These are phyloP conservation scores for Tolypeutes matacus DNA, from an alignment of 2,797 vertebrate genomes.

Conservation along the genomic window DNA sequence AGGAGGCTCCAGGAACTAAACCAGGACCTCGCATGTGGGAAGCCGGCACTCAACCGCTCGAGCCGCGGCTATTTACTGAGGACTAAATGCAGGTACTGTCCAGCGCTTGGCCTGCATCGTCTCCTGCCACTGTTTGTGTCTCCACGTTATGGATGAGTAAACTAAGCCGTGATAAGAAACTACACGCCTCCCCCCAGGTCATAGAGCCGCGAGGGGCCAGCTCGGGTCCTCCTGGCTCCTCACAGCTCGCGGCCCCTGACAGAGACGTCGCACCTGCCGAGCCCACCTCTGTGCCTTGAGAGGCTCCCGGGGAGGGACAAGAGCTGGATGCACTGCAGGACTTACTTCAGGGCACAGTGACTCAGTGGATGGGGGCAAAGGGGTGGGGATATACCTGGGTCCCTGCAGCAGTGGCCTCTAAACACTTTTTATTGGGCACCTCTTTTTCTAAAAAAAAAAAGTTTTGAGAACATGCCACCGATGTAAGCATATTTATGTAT, in stretches of 20 bases:
- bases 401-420: not conserved
- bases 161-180: not conserved
- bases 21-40: too few species aligned
- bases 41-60: too few species aligned
- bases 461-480: not conserved
- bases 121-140: too few species aligned
- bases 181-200: not conserved
- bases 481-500: not conserved
- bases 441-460: not conserved
- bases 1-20: too few species aligned
- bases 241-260: accelerated
- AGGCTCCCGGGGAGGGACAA: not conserved
- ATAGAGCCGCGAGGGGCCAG: not conserved
- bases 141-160: not conserved
- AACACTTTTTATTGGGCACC: not conserved
- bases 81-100: not conserved
- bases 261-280: not conserved
- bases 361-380: not conserved
- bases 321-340: not conserved
- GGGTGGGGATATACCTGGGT: too few species aligned
- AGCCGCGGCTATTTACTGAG: not conserved
- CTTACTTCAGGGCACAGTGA: not conserved
- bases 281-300: not conserved
- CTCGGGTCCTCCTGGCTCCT: not conserved
- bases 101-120: not conserved